Evolutionary conservation across 2,797 vertebrate species (phyloP).

Genomic region (Protonibea diacanthus): DNA sequence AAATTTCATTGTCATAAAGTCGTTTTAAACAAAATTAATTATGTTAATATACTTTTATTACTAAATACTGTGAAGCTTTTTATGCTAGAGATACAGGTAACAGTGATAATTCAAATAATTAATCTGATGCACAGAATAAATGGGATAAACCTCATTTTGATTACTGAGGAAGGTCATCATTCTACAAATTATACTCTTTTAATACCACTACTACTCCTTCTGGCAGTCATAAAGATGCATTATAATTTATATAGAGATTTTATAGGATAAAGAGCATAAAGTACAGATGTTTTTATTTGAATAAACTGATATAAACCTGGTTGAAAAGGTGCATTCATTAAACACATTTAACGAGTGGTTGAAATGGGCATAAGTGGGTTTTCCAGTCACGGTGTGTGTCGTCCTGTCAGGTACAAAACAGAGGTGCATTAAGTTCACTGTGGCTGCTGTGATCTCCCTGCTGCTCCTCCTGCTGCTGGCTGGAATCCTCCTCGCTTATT

Average conservation of each 20-base stretch:
- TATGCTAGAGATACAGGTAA: background rate
- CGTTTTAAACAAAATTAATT: background rate
- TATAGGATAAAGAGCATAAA: too few relatives aligned
- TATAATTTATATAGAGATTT: background rate
- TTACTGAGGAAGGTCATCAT: background rate
- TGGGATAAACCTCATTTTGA: background rate
- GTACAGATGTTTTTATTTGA: background rate
- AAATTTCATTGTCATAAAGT: background rate
- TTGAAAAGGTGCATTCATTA: background rate
- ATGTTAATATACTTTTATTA: background rate
- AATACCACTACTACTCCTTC: background rate
- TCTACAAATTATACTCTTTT: background rate
- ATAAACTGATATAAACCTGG: background rate
- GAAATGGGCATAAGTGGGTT: conserved; percentile 13
- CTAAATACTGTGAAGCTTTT: background rate
- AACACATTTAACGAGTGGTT: background rate
- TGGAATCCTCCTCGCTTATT: conserved; percentile 86
- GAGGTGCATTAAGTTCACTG: conserved; percentile 65
- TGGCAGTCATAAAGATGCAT: background rate
- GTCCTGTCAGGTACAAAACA: conserved; percentile 70
- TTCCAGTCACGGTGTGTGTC: background rate
- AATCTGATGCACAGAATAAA: background rate
- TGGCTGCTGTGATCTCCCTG: conserved; percentile 69
- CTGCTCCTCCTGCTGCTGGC: conserved; percentile 73
- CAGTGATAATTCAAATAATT: background rate